These are phyloP conservation scores for Amphimallon solstitiale DNA, from an alignment of 2,888 invertebrate species.

Conservation along the genomic window DNA sequence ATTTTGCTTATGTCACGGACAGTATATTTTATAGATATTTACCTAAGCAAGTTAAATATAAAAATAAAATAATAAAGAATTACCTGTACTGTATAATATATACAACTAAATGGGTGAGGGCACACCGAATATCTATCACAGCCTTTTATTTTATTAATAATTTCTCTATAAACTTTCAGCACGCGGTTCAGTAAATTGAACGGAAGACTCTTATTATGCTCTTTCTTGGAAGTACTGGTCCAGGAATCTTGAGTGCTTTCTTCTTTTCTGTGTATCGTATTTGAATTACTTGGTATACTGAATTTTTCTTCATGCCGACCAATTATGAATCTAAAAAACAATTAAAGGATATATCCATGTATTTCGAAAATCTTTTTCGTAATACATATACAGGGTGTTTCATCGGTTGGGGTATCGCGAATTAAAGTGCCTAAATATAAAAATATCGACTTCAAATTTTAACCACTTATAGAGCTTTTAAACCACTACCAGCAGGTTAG, in stretches of 20 bases:
- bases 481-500: no score
- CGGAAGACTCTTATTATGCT: slow-evolving; percentile 53
- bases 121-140: slow-evolving; percentile 66
- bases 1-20: no score
- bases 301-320: slow-evolving; percentile 70
- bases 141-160: slow-evolving; percentile 65
- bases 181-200: slow-evolving; percentile 61
- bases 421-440: no score
- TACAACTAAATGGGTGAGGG: slow-evolving; percentile 72
- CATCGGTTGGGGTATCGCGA: no score
- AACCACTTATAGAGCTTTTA: no score
- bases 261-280: slow-evolving; percentile 54
- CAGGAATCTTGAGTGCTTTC: slow-evolving; percentile 49
- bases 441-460: no score
- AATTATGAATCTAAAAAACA: slow-evolving; percentile 69
- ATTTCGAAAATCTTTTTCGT: no score
- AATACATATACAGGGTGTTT: no score
- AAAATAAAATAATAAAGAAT: slow-evolving; percentile 24
- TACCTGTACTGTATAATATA: slow-evolving; percentile 68
- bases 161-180: slow-evolving; percentile 61
- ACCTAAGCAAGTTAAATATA: no score
- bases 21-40: no score
- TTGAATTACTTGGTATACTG: slow-evolving; percentile 53
- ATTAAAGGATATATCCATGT: no score
- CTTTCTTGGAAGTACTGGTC: slow-evolving; percentile 43